Evolutionary conservation across 2,888 invertebrate genomes (phyloP).

Genomic region (Colletes collaris): DNA sequence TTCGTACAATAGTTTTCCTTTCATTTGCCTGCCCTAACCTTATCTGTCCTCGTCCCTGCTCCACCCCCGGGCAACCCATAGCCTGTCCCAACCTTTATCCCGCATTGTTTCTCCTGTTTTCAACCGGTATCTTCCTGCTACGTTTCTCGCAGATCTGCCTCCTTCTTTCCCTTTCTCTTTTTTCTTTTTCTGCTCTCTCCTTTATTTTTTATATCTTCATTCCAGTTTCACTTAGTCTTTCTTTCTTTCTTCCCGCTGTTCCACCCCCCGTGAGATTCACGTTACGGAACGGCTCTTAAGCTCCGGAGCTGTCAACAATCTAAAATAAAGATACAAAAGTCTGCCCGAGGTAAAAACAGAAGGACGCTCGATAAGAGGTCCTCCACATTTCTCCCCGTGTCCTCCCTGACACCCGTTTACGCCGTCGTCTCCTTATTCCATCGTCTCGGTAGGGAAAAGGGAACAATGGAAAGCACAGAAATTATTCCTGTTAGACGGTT

Average conservation of each 20-base stretch:
- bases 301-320: slow-evolving; percentile 48
- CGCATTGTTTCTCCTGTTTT: slow-evolving; percentile 5
- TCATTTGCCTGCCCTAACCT: slow-evolving; percentile 12
- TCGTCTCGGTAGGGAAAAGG: slow-evolving; percentile 18
- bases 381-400: slow-evolving; percentile 18
- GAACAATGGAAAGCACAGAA: slow-evolving; percentile 18
- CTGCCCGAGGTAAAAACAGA: slow-evolving; percentile 59
- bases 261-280: slow-evolving; percentile 41
- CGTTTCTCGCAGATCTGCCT: slow-evolving; percentile 4
- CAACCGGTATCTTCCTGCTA: slow-evolving; percentile 3
- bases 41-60: neutral
- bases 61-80: no score
- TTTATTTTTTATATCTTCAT: slow-evolving; percentile 4
- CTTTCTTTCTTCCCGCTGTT: slow-evolving; percentile 26
- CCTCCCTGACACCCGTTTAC: slow-evolving; percentile 20
- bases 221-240: slow-evolving; percentile 21
- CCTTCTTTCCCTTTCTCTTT: slow-evolving; percentile 3
- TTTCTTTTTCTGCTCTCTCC: neutral
- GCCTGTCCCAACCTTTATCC: neutral
- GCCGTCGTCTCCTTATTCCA: slow-evolving; percentile 23
- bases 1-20: slow-evolving; percentile 5
- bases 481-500: slow-evolving; percentile 48
- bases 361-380: slow-evolving; percentile 57
- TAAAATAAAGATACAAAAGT: slow-evolving; percentile 64
- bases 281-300: slow-evolving; percentile 49